Percentiles rank a stretch among this genome's conserved stretches.
Evolutionary conservation across 2,113 vertebrate species (phyloP).

Genomic region (Scomber colias): DNA sequence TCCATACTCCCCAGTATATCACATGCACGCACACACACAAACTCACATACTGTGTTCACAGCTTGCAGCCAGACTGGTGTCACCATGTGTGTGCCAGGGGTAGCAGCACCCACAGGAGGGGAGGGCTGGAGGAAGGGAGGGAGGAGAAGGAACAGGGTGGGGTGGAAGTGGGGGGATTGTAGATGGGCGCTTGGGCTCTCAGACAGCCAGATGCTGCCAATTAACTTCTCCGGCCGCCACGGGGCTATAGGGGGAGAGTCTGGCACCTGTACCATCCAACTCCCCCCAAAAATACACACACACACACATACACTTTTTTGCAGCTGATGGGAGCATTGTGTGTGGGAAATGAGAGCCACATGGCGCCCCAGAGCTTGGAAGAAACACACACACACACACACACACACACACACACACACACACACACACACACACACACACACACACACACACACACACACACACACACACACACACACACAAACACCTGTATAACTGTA

Average conservation of each 20-base stretch:
- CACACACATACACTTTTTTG: constrained; percentile 16
- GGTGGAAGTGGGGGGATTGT: constrained; percentile 30
- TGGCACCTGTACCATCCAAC: constrained; percentile 70
- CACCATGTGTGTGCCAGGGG: constrained; percentile 80
- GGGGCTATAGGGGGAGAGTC: constrained; percentile 69
- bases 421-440: constrained; percentile 43
- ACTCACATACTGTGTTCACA: constrained; percentile 71
- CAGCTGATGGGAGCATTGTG: constrained; percentile 36
- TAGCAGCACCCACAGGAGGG: constrained; percentile 63
- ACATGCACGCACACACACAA: constrained; percentile 42
- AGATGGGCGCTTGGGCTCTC: constrained; percentile 83
- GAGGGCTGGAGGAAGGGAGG: constrained; percentile 35
- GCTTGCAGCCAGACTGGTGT: constrained; percentile 86
- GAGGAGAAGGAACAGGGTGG: constrained; percentile 43
- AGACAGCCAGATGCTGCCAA: constrained; percentile 95
- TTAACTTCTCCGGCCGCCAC: constrained; percentile 87
- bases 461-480: constrained; percentile 45
- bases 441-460: constrained; percentile 47
- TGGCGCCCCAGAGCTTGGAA: constrained; percentile 57
- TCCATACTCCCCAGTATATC: constrained; percentile 61
- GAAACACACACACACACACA: too few relatives aligned
- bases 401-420: constrained; percentile 45
- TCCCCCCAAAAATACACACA: constrained; percentile 22
- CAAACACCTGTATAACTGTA: constrained; percentile 39
- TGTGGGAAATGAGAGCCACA: constrained; percentile 49